A percentile compares a stretch with the other conserved stretches of the same genome.
These are phyloP conservation scores for Eupsittula cactorum DNA, from an alignment of 2,113 vertebrate species.

Conservation along the genomic window DNA sequence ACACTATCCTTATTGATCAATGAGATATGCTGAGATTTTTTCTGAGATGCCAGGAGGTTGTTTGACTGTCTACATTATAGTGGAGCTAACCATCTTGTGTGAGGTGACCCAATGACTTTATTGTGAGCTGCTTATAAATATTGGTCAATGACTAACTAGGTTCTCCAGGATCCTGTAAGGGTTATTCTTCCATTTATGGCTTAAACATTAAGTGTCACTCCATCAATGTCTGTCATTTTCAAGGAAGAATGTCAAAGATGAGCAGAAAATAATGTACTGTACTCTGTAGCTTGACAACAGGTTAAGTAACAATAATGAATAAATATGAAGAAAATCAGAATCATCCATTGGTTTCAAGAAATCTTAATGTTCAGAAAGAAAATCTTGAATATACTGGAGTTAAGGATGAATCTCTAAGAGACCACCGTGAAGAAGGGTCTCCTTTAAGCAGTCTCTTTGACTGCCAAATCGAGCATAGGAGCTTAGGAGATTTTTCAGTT, in stretches of 20 bases:
- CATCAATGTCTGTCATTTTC: not conserved
- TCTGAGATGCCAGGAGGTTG: not conserved
- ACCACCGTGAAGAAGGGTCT: not conserved
- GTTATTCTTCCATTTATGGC: not conserved
- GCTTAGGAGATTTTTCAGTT: not conserved
- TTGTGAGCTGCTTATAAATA: not conserved
- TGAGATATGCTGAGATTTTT: not conserved
- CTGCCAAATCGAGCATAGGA: not conserved
- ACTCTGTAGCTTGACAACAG: not conserved
- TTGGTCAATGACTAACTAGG: not conserved
- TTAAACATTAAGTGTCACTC: not conserved
- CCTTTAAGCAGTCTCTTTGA: not conserved
- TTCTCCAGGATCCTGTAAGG: not conserved
- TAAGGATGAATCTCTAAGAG: not conserved
- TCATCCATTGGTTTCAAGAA: not conserved
- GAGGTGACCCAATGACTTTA: not conserved
- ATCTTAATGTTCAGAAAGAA: not conserved
- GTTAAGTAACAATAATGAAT: not conserved
- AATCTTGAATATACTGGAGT: not conserved
- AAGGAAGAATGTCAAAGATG: not conserved
- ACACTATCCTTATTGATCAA: not conserved
- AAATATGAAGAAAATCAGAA: not conserved
- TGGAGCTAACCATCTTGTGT: not conserved
- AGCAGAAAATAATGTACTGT: not conserved
- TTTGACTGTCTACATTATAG: not conserved